phyloP scores from a whole-genome alignment of 2,797 vertebrate genomes.

The Manis crassicaudata region DNA sequence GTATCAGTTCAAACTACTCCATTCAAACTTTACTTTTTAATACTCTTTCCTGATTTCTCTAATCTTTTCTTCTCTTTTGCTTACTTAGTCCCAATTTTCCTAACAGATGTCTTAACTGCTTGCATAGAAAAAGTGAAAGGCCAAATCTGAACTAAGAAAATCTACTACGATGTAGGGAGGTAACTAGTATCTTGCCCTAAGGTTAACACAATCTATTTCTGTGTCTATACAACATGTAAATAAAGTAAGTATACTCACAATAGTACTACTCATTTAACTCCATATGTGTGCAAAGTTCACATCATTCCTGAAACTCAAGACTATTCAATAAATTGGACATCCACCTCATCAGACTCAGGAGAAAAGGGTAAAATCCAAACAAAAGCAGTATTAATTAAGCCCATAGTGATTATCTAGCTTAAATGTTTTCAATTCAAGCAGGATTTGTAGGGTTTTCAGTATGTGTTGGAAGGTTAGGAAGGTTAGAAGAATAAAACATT shows the following conservation, averaged over 20 bases:
- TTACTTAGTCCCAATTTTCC: conserved; percentile 38
- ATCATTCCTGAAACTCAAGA: conserved; percentile 34
- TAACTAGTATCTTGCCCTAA: not conserved
- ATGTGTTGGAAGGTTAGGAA: not conserved
- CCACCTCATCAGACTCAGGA: not conserved
- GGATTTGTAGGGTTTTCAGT: not conserved
- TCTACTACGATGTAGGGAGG: not conserved
- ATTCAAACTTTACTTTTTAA: conserved; percentile 49
- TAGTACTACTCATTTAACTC: not conserved
- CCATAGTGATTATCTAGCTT: not conserved
- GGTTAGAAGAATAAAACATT: not conserved
- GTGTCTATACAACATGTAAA: not conserved
- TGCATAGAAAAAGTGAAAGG: not conserved
- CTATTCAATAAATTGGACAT: not conserved
- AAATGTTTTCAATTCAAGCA: conserved; percentile 34
- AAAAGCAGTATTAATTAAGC: not conserved
- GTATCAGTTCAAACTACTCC: conserved; percentile 28
- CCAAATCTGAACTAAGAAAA: conserved; percentile 27
- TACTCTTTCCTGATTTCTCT: conserved; percentile 24
- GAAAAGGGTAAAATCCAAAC: conserved; percentile 28
- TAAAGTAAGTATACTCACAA: not conserved
- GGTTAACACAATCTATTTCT: not conserved
- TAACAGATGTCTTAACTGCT: not conserved
- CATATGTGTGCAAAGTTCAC: not conserved
- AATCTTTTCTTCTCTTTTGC: not conserved